These are phyloP conservation scores for Corythaeola cristata DNA, from an alignment of 2,113 vertebrate genomes.

Conservation along the genomic window DNA sequence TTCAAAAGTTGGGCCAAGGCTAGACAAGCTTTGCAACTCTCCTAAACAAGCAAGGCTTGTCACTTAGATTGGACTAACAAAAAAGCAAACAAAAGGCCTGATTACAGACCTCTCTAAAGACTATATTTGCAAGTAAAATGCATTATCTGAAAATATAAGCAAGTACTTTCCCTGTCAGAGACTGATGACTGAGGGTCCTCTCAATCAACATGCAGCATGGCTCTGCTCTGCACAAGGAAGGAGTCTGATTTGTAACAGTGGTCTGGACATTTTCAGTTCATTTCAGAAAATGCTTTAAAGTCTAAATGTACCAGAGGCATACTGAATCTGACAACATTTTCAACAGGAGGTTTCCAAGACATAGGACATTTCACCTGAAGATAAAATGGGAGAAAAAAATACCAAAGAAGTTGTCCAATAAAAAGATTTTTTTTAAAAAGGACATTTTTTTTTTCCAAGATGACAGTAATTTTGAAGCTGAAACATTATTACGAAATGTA, in stretches of 20 bases:
- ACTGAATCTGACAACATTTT: neutral
- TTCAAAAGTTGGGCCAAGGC: slow-evolving; percentile 12
- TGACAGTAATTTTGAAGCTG: neutral
- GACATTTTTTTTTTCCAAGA: neutral
- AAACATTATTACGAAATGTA: neutral
- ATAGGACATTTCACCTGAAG: neutral
- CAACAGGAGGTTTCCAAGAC: neutral
- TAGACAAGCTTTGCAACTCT: slow-evolving; percentile 25
- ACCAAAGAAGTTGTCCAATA: neutral
- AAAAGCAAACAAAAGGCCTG: slow-evolving; percentile 61
- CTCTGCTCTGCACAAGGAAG: neutral
- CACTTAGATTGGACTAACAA: slow-evolving; percentile 25
- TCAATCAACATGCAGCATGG: slow-evolving; percentile 33
- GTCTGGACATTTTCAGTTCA: neutral
- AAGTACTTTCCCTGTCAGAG: slow-evolving; percentile 29
- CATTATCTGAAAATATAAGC: slow-evolving; percentile 49
- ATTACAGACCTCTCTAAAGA: slow-evolving; percentile 53
- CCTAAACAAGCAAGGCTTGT: slow-evolving; percentile 25
- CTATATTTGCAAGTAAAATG: slow-evolving; percentile 62
- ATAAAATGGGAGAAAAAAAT: neutral
- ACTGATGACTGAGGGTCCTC: slow-evolving; percentile 27
- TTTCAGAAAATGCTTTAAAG: neutral
- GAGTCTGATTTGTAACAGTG: neutral
- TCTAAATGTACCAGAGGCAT: neutral
- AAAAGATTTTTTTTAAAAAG: neutral